phyloP scores from a whole-genome alignment of 2,113 vertebrate genomes.

The Carollia perspicillata region DNA sequence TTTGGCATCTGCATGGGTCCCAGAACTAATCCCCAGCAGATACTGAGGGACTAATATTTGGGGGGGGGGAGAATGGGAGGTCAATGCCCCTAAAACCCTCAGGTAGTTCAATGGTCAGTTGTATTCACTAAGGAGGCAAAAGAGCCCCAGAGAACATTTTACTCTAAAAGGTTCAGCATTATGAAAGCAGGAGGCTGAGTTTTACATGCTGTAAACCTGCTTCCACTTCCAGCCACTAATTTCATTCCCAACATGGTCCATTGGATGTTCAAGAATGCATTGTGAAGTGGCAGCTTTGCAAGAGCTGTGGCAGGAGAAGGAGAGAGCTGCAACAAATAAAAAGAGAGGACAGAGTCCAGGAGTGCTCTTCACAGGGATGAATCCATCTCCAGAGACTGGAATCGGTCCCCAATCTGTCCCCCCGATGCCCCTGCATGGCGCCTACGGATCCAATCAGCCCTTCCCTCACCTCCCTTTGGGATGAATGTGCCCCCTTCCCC shows the following conservation, averaged over 20 bases:
- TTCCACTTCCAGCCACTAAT: neutral
- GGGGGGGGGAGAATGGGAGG: neutral
- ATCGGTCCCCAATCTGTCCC: neutral
- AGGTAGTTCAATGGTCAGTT: neutral
- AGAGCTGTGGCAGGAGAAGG: no score
- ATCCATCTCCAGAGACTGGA: neutral
- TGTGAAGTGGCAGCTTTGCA: no score
- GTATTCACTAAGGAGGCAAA: neutral
- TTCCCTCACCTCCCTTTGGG: no score
- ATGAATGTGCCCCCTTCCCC: neutral
- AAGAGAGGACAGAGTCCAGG: neutral
- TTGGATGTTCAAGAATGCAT: no score
- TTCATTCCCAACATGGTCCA: neutral
- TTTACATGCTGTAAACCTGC: neutral
- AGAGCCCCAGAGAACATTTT: no score
- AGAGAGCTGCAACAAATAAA: neutral
- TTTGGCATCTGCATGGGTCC: neutral
- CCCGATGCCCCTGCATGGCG: fast-evolving
- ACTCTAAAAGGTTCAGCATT: neutral
- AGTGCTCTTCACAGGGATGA: neutral
- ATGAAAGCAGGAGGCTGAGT: neutral
- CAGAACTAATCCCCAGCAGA: neutral
- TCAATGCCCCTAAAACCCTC: neutral
- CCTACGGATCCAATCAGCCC: neutral
- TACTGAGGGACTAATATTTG: neutral